These are phyloP conservation scores for Numida meleagris DNA, from an alignment of 2,113 vertebrate species.

Conservation along the genomic window DNA sequence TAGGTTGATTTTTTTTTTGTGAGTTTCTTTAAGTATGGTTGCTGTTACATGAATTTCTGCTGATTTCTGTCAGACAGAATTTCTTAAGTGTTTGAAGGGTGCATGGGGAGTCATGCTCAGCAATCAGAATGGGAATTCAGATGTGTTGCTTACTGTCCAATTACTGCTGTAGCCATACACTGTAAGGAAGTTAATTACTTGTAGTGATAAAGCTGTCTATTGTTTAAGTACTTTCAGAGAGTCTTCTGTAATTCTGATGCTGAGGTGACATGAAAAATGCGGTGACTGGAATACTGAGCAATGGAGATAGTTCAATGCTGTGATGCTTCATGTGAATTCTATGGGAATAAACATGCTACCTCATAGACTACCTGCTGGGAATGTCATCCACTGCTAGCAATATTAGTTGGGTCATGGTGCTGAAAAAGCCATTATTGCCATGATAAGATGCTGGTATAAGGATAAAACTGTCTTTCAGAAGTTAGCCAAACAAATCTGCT, in stretches of 20 bases:
- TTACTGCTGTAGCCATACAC: constrained; percentile 13
- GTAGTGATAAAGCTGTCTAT: not conserved
- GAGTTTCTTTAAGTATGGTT: not conserved
- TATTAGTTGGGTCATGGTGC: not conserved
- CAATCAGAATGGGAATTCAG: not conserved
- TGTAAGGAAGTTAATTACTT: constrained; percentile 28
- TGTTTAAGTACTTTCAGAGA: not conserved
- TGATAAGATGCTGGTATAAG: not conserved
- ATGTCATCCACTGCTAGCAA: not conserved
- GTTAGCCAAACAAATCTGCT: constrained; percentile 64
- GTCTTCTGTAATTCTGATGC: not conserved
- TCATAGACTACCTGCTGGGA: not conserved
- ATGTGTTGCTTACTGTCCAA: not conserved
- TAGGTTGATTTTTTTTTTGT: not conserved
- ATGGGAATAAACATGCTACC: not conserved
- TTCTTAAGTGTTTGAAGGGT: not conserved
- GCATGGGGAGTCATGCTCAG: fast-evolving
- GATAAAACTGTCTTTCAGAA: constrained; percentile 52
- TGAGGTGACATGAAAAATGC: not conserved
- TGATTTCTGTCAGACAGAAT: not conserved
- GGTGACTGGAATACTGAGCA: not conserved
- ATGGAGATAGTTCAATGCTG: not conserved
- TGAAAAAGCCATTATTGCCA: not conserved
- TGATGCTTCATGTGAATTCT: not conserved
- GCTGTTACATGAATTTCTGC: not conserved